Evolutionary conservation across 2,113 vertebrate genomes (phyloP).

Genomic region (Pheucticus melanocephalus): DNA sequence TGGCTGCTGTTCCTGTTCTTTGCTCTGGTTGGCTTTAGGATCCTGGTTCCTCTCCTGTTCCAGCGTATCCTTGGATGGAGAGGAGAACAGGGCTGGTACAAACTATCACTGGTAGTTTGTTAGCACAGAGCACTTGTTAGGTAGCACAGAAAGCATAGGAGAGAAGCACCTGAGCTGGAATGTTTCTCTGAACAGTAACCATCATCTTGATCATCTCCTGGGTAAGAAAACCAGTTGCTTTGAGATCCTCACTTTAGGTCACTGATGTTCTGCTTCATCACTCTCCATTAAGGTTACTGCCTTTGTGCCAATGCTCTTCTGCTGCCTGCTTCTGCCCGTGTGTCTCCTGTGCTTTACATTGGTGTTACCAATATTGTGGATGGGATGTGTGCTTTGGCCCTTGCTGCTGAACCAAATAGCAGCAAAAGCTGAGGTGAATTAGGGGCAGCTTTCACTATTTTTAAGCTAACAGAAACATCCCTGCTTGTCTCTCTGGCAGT

Average conservation of each 20-base stretch:
- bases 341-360: background rate
- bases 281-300: background rate
- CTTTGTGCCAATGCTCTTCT: background rate
- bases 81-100: background rate
- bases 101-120: fast-evolving
- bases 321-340: background rate
- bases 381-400: no score
- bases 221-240: background rate
- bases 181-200: background rate
- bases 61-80: conserved; percentile 86
- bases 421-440: background rate
- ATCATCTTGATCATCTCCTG: background rate
- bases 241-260: background rate
- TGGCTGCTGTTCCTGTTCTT: conserved; percentile 91
- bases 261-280: background rate
- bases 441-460: background rate
- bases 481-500: background rate
- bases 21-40: conserved; percentile 84
- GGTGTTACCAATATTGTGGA: no score
- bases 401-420: no score
- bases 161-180: background rate
- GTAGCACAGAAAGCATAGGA: background rate
- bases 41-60: conserved; percentile 8
- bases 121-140: background rate
- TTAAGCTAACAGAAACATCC: background rate